These are phyloP conservation scores for Meloidogyne floridensis DNA, from an alignment of 1,140 invertebrate genomes.

Conservation along the genomic window DNA sequence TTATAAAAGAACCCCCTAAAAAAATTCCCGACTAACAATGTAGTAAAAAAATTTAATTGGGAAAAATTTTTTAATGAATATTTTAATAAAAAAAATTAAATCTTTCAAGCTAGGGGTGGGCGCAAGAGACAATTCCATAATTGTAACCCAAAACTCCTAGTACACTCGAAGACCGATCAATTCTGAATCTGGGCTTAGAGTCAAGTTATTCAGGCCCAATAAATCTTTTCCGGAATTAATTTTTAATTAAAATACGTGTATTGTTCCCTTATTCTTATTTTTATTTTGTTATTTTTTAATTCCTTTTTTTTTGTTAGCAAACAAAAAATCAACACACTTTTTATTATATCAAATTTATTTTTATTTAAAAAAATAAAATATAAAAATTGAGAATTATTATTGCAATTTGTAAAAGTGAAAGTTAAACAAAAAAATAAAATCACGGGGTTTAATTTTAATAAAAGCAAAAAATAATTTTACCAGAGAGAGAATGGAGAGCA, in stretches of 20 bases:
- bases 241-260: background rate
- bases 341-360: background rate
- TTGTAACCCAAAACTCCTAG: no score
- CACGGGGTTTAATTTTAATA: background rate
- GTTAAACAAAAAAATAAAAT: background rate
- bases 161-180: no score
- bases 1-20: no score
- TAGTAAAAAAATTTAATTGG: no score
- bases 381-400: slow-evolving; percentile 5
- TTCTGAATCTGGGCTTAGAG: no score
- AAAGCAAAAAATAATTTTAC: background rate
- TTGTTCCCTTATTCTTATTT: background rate
- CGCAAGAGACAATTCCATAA: no score
- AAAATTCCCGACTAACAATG: no score
- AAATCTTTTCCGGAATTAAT: background rate
- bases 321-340: background rate
- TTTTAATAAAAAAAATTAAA: no score
- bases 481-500: background rate
- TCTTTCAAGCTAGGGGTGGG: no score
- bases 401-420: slow-evolving; percentile 5
- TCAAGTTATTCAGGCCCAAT: no score
- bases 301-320: background rate
- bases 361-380: background rate
- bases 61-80: no score
- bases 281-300: background rate